Conservation (phyloP, 92 coral and sea anemone species). For the Micromussa lordhowensis region DNA sequence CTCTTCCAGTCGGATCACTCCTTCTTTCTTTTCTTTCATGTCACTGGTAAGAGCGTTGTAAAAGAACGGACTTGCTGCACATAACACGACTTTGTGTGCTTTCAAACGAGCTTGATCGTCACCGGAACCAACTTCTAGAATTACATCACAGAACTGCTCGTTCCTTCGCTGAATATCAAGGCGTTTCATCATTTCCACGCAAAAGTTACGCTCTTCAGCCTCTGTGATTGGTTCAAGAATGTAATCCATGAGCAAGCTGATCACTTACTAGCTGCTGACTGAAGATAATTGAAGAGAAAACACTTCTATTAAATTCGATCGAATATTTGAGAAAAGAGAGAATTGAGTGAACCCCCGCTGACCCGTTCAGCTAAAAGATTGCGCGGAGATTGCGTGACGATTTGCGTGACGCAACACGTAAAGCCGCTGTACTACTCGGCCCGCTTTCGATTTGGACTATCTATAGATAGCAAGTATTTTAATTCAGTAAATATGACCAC, state of each 20-base stretch:
- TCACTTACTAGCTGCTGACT: background rate
- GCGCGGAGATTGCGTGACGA: no score
- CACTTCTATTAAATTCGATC: no score
- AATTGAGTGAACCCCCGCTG: no score
- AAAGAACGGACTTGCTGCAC: constrained; percentile 49
- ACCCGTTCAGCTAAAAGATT: no score
- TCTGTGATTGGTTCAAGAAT: background rate
- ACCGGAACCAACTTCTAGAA: constrained; percentile 27
- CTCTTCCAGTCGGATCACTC: background rate
- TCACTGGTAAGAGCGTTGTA: constrained; percentile 1
- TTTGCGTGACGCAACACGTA: no score
- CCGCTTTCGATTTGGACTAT: no score
- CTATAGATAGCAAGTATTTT: no score
- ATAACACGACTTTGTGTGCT: constrained; percentile 36
- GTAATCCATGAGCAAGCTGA: background rate
- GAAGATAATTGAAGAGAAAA: no score
- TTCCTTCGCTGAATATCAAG: constrained; percentile 20
- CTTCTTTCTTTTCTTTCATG: constrained; percentile 13
- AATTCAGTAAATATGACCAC: no score
- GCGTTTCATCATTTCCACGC: constrained; percentile 18
- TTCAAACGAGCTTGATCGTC: constrained; percentile 19
- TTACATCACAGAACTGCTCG: constrained; percentile 52
- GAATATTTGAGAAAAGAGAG: no score
- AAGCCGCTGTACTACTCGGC: no score
- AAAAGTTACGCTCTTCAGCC: background rate